phyloP scores from a whole-genome alignment of 2,888 invertebrate genomes.

The Watsonalla cultraria region DNA sequence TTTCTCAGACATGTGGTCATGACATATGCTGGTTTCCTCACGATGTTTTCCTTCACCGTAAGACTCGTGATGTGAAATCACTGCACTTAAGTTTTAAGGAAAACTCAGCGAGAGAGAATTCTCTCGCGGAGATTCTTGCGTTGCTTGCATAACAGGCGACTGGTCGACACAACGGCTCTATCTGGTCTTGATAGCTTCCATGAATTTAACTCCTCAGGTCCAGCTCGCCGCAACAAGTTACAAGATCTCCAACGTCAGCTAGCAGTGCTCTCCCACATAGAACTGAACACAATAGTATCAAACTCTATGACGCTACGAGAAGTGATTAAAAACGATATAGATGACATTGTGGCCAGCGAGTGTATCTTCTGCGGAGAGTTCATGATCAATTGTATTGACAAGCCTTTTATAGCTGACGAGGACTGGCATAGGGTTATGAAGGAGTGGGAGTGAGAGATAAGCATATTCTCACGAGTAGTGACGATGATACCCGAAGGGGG shows the following conservation, averaged over 20 bases:
- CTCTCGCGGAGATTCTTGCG: too few species aligned
- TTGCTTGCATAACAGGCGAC: too few species aligned
- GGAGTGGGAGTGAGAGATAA: slow-evolving; percentile 86
- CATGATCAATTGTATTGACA: slow-evolving; percentile 94
- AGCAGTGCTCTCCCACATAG: slow-evolving; percentile 70
- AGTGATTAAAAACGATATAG: slow-evolving; percentile 88
- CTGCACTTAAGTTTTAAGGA: too few species aligned
- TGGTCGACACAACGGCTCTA: too few species aligned
- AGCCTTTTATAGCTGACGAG: slow-evolving; percentile 90
- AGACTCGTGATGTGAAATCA: too few species aligned
- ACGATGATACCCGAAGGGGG: too few species aligned
- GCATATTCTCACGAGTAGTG: not conserved
- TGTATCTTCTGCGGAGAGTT: slow-evolving; percentile 95
- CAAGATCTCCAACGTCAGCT: slow-evolving; percentile 81
- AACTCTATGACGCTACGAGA: slow-evolving; percentile 78
- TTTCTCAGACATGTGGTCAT: too few species aligned
- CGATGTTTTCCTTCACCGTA: too few species aligned
- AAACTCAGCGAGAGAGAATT: too few species aligned
- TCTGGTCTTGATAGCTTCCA: too few species aligned
- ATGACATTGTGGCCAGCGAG: slow-evolving; percentile 93
- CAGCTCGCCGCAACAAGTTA: slow-evolving; percentile 80
- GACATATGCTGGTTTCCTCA: too few species aligned
- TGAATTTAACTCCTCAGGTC: slow-evolving; percentile 44
- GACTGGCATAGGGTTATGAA: slow-evolving; percentile 90
- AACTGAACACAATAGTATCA: slow-evolving; percentile 59